phyloP scores from a whole-genome alignment of 2,113 vertebrate species.

The Sterrhoptilus dennistouni region DNA sequence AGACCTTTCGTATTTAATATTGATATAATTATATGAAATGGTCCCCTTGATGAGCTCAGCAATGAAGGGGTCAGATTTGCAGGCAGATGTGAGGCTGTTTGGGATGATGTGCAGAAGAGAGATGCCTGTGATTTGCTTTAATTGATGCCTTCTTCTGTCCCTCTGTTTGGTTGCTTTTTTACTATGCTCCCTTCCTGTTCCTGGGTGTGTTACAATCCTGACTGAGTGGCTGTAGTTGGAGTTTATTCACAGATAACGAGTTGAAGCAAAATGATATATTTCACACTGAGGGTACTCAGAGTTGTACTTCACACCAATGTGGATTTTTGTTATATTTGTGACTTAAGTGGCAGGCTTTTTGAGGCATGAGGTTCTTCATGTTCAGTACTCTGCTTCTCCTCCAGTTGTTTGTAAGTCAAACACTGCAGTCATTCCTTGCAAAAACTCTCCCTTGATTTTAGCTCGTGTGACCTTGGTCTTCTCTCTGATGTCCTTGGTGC shows the following conservation, averaged over 20 bases:
- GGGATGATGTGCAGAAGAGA: background rate
- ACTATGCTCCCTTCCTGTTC: background rate
- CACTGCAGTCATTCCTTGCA: background rate
- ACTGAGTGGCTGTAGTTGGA: background rate
- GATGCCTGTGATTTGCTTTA: background rate
- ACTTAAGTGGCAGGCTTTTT: background rate
- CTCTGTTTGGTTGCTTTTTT: background rate
- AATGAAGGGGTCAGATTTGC: background rate
- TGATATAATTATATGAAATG: background rate
- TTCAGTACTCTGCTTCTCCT: background rate
- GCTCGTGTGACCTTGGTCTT: background rate
- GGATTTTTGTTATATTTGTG: background rate
- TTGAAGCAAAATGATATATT: background rate
- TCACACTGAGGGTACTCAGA: background rate
- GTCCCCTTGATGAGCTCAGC: background rate
- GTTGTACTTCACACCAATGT: background rate
- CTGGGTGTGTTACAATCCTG: background rate
- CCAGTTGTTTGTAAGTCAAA: background rate
- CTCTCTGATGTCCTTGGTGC: background rate
- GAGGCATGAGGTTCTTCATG: background rate
- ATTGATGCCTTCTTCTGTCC: background rate
- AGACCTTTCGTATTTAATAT: background rate
- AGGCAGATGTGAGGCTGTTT: background rate
- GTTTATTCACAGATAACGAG: background rate
- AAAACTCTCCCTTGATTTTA: background rate